phyloP scores from a whole-genome alignment of 2,113 vertebrate genomes.

The Notechis scutatus region DNA sequence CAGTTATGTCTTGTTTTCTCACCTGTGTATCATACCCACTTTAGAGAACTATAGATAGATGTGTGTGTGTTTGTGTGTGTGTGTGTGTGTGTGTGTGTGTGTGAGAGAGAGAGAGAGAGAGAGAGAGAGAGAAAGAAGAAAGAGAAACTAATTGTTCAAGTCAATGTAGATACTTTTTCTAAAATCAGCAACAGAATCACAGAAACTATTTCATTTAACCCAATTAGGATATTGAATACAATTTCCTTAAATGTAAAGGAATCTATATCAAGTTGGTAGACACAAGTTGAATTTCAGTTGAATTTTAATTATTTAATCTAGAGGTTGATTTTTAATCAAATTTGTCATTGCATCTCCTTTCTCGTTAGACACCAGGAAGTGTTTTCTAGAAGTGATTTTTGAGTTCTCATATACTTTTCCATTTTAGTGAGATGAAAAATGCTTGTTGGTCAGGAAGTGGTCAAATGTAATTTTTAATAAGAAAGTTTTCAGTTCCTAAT shows the following conservation, averaged over 20 bases:
- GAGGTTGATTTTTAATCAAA: neutral
- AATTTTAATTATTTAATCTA: neutral
- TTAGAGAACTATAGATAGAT: neutral
- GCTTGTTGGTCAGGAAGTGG: neutral
- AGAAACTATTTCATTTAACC: neutral
- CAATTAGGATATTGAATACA: neutral
- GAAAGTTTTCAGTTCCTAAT: neutral
- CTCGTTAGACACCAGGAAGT: neutral
- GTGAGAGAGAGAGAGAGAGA: too few relatives aligned
- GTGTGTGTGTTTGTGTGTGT: too few relatives aligned
- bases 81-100: too few relatives aligned
- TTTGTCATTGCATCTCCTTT: neutral
- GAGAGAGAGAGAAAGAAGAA: too few relatives aligned
- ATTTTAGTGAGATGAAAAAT: slow-evolving; percentile 7
- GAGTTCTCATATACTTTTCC: neutral
- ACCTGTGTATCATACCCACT: neutral
- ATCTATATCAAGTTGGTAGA: neutral
- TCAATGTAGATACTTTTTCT: neutral
- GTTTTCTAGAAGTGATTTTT: neutral
- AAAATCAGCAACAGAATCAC: neutral
- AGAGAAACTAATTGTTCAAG: neutral
- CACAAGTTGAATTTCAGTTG: neutral
- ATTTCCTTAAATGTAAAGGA: neutral
- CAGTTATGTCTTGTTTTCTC: neutral
- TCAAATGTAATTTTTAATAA: neutral